A percentile compares a stretch with the other conserved stretches of the same genome.
Evolutionary conservation across 2,113 vertebrate species (phyloP).

Genomic region (Pavo muticus): DNA sequence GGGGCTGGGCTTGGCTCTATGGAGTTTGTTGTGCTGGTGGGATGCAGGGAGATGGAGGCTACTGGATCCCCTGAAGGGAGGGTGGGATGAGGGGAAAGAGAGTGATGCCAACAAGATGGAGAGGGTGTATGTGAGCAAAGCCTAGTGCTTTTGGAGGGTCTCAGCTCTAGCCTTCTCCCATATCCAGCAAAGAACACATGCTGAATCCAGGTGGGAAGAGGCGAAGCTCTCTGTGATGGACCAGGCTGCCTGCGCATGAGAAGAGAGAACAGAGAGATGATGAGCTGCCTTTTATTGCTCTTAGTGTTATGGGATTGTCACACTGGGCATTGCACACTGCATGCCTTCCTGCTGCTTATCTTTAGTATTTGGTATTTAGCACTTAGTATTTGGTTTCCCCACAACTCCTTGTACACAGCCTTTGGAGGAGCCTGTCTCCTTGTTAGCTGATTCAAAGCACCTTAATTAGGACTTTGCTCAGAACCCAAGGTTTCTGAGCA

Average conservation of each 20-base stretch:
- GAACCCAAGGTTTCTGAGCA: not conserved
- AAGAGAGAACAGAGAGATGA: not conserved
- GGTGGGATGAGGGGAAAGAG: not conserved
- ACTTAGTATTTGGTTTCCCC: not conserved
- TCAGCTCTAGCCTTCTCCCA: not conserved
- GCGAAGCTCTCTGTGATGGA: not conserved
- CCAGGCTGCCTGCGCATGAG: not conserved
- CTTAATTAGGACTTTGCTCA: not conserved
- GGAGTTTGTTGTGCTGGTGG: not conserved
- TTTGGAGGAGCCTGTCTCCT: not conserved
- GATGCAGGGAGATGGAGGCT: not conserved
- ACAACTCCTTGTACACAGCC: not conserved
- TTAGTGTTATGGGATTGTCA: not conserved
- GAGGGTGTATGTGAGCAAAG: not conserved
- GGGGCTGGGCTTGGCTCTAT: not conserved
- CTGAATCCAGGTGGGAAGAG: not conserved
- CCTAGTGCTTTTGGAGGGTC: not conserved
- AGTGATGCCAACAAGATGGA: not conserved
- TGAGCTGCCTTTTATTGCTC: not conserved
- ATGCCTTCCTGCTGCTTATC: not conserved
- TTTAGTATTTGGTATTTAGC: not conserved
- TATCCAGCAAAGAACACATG: not conserved
- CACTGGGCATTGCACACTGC: not conserved
- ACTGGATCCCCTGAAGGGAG: not conserved
- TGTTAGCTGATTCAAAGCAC: not conserved